phyloP scores from a whole-genome alignment of 2,797 vertebrate genomes.

The Kryptopterus vitreolus region DNA sequence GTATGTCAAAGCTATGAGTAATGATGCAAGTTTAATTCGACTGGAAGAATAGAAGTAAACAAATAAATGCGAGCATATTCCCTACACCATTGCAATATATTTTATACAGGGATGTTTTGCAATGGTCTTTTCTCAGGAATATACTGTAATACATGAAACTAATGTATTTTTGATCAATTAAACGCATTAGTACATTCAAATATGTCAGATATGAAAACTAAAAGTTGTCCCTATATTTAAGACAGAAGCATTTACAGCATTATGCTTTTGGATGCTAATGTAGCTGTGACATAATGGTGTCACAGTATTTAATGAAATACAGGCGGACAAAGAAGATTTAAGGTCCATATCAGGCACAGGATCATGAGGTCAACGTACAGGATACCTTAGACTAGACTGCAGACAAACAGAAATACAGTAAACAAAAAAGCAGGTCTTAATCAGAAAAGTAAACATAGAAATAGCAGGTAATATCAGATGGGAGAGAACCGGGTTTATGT shows the following conservation, averaged over 20 bases:
- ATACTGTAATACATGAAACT: neutral
- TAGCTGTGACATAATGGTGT: too few relatives aligned
- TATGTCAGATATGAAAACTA: neutral
- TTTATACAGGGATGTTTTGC: neutral
- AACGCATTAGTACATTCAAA: neutral
- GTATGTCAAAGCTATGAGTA: neutral
- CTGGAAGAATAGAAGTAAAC: neutral
- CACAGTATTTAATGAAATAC: too few relatives aligned
- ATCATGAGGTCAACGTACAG: too few relatives aligned
- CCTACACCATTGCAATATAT: slow-evolving; percentile 10
- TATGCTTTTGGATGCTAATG: neutral
- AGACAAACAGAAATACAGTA: too few relatives aligned
- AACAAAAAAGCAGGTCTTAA: too few relatives aligned
- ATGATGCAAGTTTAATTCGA: neutral
- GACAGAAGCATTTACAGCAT: neutral
- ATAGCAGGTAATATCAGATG: too few relatives aligned
- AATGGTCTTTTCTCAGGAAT: neutral
- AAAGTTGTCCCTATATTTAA: neutral
- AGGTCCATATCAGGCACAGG: too few relatives aligned
- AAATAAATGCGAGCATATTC: slow-evolving; percentile 15
- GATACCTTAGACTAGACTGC: too few relatives aligned
- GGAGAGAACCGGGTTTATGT: too few relatives aligned
- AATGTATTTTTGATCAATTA: neutral
- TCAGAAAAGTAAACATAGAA: too few relatives aligned
- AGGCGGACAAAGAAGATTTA: too few relatives aligned